Evolutionary conservation across 2,888 invertebrate genomes (phyloP).

Genomic region (Oscheius sp.): DNA sequence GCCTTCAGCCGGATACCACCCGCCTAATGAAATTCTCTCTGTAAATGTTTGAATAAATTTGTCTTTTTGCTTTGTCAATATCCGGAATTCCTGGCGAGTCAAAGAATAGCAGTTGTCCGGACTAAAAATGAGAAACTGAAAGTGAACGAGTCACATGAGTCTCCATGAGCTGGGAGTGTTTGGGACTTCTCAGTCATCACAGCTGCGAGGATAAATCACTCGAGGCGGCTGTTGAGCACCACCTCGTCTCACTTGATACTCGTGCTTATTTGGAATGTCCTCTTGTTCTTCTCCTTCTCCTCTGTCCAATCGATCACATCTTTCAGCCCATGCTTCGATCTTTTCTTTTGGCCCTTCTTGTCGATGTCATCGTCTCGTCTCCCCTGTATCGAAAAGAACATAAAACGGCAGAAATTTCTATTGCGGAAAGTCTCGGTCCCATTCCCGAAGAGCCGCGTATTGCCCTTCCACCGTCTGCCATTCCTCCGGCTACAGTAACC

Average conservation of each 20-base stretch:
- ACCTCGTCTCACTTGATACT: background rate
- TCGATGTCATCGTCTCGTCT: no score
- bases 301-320: background rate
- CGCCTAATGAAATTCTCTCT: background rate
- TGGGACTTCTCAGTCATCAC: conserved; percentile 15
- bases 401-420: background rate
- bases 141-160: conserved; percentile 9
- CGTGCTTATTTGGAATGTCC: no score
- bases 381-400: conserved; percentile 6
- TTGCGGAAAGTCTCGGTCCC: background rate
- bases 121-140: background rate
- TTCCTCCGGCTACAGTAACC: background rate
- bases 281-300: background rate
- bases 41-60: conserved; percentile 11
- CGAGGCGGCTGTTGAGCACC: conserved; percentile 2
- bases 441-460: background rate
- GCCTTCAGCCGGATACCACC: conserved; percentile 31
- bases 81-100: background rate
- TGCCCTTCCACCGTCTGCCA: background rate
- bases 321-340: background rate
- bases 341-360: background rate
- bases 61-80: background rate
- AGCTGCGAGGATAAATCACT: conserved; percentile 19
- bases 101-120: background rate
- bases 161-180: conserved; percentile 24